Conservation (phyloP, 2,797 vertebrate genomes). For the Pempheris klunzingeri region DNA sequence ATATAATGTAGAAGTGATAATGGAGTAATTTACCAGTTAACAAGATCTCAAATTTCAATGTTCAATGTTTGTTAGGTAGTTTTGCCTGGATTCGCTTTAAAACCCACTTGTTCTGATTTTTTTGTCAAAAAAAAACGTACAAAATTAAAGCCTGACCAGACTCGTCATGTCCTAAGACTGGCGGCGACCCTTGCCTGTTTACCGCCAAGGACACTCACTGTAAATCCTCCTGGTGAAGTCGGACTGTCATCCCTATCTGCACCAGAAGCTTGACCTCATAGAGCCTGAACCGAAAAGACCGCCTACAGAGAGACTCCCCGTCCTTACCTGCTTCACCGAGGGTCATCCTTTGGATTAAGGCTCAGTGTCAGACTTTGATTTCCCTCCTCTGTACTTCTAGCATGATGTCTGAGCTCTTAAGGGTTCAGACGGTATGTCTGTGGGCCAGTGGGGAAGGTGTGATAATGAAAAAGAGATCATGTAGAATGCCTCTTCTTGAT, state of each 20-base stretch:
- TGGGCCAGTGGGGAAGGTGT: constrained; percentile 10
- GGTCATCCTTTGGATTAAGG: constrained; percentile 37
- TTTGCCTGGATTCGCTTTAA: background rate
- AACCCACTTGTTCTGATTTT: background rate
- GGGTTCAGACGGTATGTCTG: constrained; percentile 15
- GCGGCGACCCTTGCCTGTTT: constrained; percentile 11
- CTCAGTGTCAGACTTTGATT: constrained; percentile 6
- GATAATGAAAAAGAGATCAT: constrained; percentile 32
- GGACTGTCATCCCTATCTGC: constrained; percentile 17
- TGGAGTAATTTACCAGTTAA: background rate
- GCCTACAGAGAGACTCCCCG: background rate
- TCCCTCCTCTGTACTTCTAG: constrained; percentile 9
- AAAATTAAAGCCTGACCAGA: background rate
- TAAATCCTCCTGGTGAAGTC: constrained; percentile 28
- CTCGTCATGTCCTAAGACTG: background rate
- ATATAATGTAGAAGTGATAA: background rate
- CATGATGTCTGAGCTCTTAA: constrained; percentile 19
- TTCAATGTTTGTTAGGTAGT: background rate
- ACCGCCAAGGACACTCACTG: constrained; percentile 18
- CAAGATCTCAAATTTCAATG: background rate
- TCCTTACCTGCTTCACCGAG: background rate
- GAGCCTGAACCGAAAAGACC: constrained; percentile 23
- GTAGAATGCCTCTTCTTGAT: too few relatives aligned
- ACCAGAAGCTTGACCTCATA: constrained; percentile 31
- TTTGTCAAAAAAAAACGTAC: background rate